Conservation (phyloP, 1,140 invertebrate species). For the Agrilus planipennis region DNA sequence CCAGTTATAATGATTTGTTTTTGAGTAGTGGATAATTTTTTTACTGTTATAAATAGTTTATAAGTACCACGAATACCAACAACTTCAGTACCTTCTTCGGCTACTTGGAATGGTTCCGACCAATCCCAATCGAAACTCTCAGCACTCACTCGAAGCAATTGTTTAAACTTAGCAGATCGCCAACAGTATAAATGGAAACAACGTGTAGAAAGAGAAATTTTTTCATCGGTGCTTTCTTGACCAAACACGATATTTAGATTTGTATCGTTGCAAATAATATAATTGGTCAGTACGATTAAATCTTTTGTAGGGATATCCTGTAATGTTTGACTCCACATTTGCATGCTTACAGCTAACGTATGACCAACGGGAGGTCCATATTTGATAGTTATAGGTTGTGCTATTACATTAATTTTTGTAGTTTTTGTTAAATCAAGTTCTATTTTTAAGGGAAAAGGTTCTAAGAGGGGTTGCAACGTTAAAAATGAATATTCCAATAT, state of each 20-base stretch:
- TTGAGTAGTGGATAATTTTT: constrained; percentile 47
- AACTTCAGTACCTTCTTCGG: constrained; percentile 37
- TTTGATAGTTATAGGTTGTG: constrained; percentile 23
- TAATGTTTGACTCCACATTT: constrained; percentile 39
- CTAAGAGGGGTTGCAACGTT: constrained; percentile 41
- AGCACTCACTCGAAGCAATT: constrained; percentile 39
- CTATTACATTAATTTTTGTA: constrained; percentile 22
- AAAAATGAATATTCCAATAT: constrained; percentile 49
- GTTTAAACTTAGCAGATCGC: constrained; percentile 44
- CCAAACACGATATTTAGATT: constrained; percentile 50
- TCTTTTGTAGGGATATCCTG: constrained; percentile 17
- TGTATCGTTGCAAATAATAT: constrained; percentile 63
- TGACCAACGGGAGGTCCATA: constrained; percentile 49
- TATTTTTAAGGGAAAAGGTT: constrained; percentile 39
- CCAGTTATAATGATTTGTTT: constrained; percentile 47
- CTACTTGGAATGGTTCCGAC: constrained; percentile 46
- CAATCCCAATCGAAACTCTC: constrained; percentile 39
- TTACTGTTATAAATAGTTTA: constrained; percentile 37
- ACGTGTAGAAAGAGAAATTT: constrained; percentile 48
- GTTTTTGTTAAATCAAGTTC: constrained; percentile 20
- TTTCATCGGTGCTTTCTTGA: constrained; percentile 61
- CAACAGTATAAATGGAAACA: constrained; percentile 57
- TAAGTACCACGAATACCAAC: constrained; percentile 29
- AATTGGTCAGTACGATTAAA: constrained; percentile 42
- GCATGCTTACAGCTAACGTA: constrained; percentile 47